Evolutionary conservation across 2,888 invertebrate genomes (phyloP).

Genomic region (Myopa testacea): DNA sequence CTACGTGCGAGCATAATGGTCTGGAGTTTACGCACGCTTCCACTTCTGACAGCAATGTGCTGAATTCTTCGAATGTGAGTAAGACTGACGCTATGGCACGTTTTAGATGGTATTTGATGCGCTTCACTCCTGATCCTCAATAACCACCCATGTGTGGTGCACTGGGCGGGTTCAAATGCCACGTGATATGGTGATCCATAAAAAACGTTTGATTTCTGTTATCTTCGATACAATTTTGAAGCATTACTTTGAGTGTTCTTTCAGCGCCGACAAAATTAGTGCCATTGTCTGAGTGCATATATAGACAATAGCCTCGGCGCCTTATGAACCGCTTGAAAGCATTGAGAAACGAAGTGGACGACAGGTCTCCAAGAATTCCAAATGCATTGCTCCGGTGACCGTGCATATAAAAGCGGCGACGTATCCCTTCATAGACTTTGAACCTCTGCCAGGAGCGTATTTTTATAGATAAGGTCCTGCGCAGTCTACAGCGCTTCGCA

Average conservation of each 20-base stretch:
- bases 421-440: too few species aligned
- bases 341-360: conserved; percentile 5
- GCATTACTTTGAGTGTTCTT: not conserved
- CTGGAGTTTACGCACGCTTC: conserved; percentile 8
- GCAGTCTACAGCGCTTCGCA: too few species aligned
- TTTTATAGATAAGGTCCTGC: too few species aligned
- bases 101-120: not conserved
- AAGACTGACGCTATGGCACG: not conserved
- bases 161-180: conserved; percentile 34
- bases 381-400: too few species aligned
- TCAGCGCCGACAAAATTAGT: conserved; percentile 15
- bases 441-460: too few species aligned
- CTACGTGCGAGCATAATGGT: conserved; percentile 7
- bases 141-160: conserved; percentile 35
- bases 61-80: conserved; percentile 1
- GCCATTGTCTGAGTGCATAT: conserved; percentile 39
- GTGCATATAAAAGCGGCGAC: too few species aligned
- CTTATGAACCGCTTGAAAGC: conserved; percentile 27
- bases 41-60: not conserved
- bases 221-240: not conserved
- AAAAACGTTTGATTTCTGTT: not conserved
- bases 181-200: not conserved
- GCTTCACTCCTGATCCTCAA: conserved; percentile 9
- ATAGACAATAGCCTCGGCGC: conserved; percentile 23
- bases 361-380: not conserved